Base-by-base conservation (phyloP, 2,888 invertebrate species). In the Liodrosophila aerea region DNA sequence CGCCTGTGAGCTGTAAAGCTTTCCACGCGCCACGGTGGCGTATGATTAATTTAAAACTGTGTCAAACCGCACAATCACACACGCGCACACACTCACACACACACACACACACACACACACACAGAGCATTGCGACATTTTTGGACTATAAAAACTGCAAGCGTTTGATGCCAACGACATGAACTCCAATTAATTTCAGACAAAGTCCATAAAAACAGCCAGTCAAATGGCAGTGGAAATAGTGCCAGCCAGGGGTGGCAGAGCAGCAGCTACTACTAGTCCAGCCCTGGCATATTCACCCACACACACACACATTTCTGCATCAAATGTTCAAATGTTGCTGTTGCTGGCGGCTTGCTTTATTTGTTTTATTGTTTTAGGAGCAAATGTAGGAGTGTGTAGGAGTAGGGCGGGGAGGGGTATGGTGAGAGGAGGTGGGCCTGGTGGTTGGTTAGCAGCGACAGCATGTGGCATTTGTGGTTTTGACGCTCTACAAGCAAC, bases 401-500 rank as follows among this genome's bases (percentile, higher is more conserved):
- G 54, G 31, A 33, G 8, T 22, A 7, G 41, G 16, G 11, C 2
- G 11, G 15, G 12, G 3, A 18, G 27, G 40, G 1, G 30, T 8
- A 22, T 22, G 22, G 29, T 22, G 41, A 4, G 33, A 5, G 11
- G 7, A n/a, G 11, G 54, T 18, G 7, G 11, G 22, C 5, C 39
- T 30, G 16, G 39, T 46, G 39, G 13, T 27, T 22, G 15, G 50
- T 16, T 53, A 52, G 34, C 60, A 58, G 59, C 58, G 69, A 65
- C 76, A 82, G 85, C 83, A 82, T 85, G 77, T 84, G 86, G 86
- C 77, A 84, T 81, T 81, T 81, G 81, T 72, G 81, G 81, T 74
- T 85, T 84, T 76, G 77, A 84, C 77, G 86, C 78, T 76, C 80
- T 76, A 74, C 78, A 84, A 77, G 77, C 77, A 71, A 67, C 84